Percentiles rank a stretch among this genome's conserved stretches.
phyloP scores from a whole-genome alignment of 2,888 invertebrate species.

The Heliothis peltigera region DNA sequence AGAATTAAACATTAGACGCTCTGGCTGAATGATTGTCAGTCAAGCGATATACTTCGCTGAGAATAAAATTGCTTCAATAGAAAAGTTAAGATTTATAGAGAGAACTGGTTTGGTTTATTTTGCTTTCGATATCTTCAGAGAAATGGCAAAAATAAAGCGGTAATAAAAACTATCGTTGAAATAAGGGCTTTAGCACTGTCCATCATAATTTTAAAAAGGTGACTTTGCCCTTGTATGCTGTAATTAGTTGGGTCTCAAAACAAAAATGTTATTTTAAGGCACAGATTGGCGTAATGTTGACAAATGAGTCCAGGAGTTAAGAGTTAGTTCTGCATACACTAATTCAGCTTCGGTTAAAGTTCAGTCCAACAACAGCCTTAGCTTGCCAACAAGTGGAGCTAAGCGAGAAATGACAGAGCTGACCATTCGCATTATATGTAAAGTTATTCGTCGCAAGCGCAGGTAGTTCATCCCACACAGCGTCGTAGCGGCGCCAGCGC shows the following conservation, averaged over 20 bases:
- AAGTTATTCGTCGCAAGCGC: slow-evolving; percentile 61
- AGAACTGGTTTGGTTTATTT: neutral
- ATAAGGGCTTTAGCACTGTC: neutral
- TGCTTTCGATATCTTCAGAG: neutral
- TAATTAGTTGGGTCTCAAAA: neutral
- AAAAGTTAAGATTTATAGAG: neutral
- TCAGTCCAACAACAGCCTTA: neutral
- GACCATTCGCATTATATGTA: slow-evolving; percentile 58
- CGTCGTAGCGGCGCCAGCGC: slow-evolving; percentile 64
- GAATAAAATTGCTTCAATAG: neutral
- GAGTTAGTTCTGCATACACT: too few species aligned
- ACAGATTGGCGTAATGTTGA: too few species aligned
- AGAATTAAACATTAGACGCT: slow-evolving; percentile 1
- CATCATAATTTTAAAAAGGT: too few species aligned
- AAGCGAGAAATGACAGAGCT: slow-evolving; percentile 49
- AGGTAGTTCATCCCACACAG: slow-evolving; percentile 68
- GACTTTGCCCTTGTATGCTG: neutral
- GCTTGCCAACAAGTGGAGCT: slow-evolving; percentile 33
- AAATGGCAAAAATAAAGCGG: neutral
- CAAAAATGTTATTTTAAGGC: neutral
- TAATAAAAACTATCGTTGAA: neutral
- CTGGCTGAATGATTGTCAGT: neutral
- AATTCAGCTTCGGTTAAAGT: too few species aligned
- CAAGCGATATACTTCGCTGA: neutral
- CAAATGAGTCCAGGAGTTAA: too few species aligned